These are phyloP conservation scores for Melipona bicolor DNA, from an alignment of 2,888 invertebrate genomes.

Conservation along the genomic window DNA sequence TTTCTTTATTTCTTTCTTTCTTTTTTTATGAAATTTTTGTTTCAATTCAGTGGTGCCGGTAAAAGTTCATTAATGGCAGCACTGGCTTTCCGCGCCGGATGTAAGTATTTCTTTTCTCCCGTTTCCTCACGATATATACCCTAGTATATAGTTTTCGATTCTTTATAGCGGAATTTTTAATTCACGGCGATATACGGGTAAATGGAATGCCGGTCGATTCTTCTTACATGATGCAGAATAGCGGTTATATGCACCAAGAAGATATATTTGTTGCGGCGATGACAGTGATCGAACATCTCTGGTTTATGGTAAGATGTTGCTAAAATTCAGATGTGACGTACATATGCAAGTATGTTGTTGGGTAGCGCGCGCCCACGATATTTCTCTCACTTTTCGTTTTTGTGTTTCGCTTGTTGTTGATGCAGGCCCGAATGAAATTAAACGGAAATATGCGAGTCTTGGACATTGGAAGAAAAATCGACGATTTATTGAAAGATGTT, in stretches of 20 bases:
- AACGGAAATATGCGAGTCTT: slow-evolving; percentile 88
- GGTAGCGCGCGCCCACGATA: neutral
- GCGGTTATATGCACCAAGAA: slow-evolving; percentile 96
- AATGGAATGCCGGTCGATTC: slow-evolving; percentile 90
- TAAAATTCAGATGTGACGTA: neutral
- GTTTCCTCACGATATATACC: too few relatives aligned
- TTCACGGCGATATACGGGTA: slow-evolving; percentile 92
- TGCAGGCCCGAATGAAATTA: slow-evolving; percentile 91
- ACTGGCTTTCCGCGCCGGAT: slow-evolving; percentile 90
- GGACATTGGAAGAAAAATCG: slow-evolving; percentile 88
- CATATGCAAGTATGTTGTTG: too few relatives aligned
- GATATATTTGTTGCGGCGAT: slow-evolving; percentile 94
- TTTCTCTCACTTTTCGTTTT: neutral
- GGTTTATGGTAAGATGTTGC: slow-evolving; percentile 89
- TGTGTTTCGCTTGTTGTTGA: neutral
- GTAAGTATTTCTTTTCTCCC: slow-evolving; percentile 84
- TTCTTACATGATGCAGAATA: slow-evolving; percentile 90
- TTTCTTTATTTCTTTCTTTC: too few relatives aligned
- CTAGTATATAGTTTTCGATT: too few relatives aligned
- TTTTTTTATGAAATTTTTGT: neutral
- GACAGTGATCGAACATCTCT: slow-evolving; percentile 94
- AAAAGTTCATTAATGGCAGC: slow-evolving; percentile 95
- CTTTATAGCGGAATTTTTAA: slow-evolving; percentile 86
- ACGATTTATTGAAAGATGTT: slow-evolving; percentile 89
- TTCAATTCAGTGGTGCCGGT: slow-evolving; percentile 90